Evolutionary conservation across 1,140 invertebrate species (phyloP).

Genomic region (Platyscapa corneri): DNA sequence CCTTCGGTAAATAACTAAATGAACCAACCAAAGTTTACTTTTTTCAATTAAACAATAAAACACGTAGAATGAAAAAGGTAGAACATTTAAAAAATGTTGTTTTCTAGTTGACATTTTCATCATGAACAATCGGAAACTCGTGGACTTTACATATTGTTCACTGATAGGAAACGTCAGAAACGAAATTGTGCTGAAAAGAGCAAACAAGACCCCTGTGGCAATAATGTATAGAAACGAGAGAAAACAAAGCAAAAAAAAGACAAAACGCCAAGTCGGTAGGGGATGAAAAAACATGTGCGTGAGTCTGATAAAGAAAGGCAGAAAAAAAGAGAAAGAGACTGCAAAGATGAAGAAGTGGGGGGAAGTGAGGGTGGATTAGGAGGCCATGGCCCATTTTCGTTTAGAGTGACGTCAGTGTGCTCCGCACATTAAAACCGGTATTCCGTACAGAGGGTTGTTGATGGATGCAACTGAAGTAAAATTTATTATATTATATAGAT

Average conservation of each 20-base stretch:
- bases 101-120: neutral
- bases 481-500: neutral
- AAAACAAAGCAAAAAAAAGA: neutral
- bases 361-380: constrained; percentile 34
- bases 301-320: neutral
- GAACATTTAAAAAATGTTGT: neutral
- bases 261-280: no score
- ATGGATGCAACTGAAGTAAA: neutral
- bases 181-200: neutral
- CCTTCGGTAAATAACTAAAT: neutral
- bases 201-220: neutral
- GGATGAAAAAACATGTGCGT: constrained; percentile 7
- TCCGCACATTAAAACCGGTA: neutral
- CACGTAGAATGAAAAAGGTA: no score
- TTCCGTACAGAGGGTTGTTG: neutral
- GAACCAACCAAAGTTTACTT: neutral
- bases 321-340: neutral
- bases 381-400: constrained; percentile 59
- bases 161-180: neutral
- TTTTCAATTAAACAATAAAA: neutral
- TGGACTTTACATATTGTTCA: neutral
- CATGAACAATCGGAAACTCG: neutral
- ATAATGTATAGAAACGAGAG: neutral
- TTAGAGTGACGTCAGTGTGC: constrained; percentile 52
- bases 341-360: neutral